These are phyloP conservation scores for Ichneumon xanthorius DNA, from an alignment of 2,888 invertebrate species.

Conservation along the genomic window DNA sequence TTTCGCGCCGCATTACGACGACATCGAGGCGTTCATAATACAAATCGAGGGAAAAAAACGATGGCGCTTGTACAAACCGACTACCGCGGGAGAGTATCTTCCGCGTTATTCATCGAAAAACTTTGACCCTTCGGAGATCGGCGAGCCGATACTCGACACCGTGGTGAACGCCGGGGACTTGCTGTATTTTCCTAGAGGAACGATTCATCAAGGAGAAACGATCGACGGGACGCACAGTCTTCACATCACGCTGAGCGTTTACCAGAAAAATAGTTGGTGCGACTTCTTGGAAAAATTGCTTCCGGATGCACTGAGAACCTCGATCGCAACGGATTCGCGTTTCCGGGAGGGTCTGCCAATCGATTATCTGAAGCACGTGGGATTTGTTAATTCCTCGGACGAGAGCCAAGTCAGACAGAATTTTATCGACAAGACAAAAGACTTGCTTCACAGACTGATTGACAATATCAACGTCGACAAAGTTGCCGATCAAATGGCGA, in stretches of 20 bases:
- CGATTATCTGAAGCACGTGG: constrained; percentile 91
- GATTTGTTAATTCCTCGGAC: constrained; percentile 88
- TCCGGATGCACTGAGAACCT: constrained; percentile 90
- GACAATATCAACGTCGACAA: constrained; percentile 87
- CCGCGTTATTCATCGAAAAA: constrained; percentile 94
- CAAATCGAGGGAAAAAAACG: constrained; percentile 98
- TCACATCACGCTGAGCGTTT: constrained; percentile 97
- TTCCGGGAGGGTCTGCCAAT: constrained; percentile 93
- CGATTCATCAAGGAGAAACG: constrained; percentile 94
- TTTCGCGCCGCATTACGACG: constrained; percentile 99
- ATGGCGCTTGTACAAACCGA: constrained; percentile 96
- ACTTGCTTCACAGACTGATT: constrained; percentile 82
- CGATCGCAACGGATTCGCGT: constrained; percentile 89
- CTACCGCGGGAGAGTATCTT: constrained; percentile 88
- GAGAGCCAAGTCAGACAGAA: constrained; percentile 84
- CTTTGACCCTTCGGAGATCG: constrained; percentile 91
- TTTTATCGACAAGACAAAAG: constrained; percentile 85
- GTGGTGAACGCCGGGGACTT: constrained; percentile 94
- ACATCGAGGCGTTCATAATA: constrained; percentile 98
- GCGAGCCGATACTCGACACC: constrained; percentile 92
- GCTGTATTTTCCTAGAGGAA: constrained; percentile 96
- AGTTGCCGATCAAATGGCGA: constrained; percentile 95
- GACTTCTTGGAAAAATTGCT: constrained; percentile 94
- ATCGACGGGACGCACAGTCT: constrained; percentile 93
- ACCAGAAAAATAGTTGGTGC: constrained; percentile 95